Percentiles rank a stretch among this genome's conserved stretches.
Conservation (phyloP, 2,797 vertebrate species). For the Cetoscarus ocellatus region DNA sequence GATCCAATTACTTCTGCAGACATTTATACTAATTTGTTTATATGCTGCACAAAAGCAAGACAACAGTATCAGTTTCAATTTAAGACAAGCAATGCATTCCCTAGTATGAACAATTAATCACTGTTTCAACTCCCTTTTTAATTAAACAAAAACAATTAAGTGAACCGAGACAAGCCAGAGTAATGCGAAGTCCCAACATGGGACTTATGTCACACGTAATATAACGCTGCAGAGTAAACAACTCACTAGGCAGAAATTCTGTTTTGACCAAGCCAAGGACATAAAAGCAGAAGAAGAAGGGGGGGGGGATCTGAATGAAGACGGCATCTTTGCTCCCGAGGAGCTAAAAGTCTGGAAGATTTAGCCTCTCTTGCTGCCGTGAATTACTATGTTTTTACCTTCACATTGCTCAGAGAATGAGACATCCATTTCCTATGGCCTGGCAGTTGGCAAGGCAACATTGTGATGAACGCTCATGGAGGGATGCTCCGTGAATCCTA, state of each 20-base stretch:
- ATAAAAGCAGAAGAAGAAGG: conserved; percentile 8
- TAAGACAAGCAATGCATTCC: conserved; percentile 16
- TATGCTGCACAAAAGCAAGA: not conserved
- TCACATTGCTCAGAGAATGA: conserved; percentile 69
- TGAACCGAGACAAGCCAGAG: not conserved
- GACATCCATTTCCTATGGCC: conserved; percentile 78
- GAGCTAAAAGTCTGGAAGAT: conserved; percentile 64
- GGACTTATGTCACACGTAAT: conserved; percentile 5
- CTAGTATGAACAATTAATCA: conserved; percentile 26
- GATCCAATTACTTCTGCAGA: conserved; percentile 30
- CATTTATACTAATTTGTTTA: conserved; percentile 7
- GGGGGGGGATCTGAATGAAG: conserved; percentile 43
- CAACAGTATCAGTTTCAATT: conserved; percentile 7
- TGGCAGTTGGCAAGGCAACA: conserved; percentile 78
- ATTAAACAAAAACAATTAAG: conserved; percentile 14
- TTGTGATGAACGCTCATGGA: conserved; percentile 68
- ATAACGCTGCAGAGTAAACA: conserved; percentile 27
- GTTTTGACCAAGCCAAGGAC: conserved; percentile 50
- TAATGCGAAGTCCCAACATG: conserved; percentile 7
- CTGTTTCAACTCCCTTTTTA: conserved; percentile 7
- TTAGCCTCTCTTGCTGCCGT: conserved; percentile 59
- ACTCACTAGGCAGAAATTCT: conserved; percentile 24
- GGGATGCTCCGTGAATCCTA: conserved; percentile 66
- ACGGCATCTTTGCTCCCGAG: conserved; percentile 43
- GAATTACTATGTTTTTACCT: conserved; percentile 73